Conservation (phyloP, 92 coral and sea anemone genomes). For the Pocillopora meandrina region DNA sequence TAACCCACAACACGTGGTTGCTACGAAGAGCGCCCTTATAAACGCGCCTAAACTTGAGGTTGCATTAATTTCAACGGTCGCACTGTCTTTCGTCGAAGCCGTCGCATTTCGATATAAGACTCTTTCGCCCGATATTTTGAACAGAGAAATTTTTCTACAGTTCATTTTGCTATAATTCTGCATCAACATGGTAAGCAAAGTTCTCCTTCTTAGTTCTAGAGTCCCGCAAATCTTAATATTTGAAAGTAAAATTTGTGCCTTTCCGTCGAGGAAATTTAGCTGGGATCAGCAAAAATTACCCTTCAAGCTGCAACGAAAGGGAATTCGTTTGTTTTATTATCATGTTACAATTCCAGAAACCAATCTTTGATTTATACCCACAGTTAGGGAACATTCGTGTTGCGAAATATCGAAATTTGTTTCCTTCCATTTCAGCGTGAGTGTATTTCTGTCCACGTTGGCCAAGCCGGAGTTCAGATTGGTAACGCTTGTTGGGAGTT, state of each 20-base stretch:
- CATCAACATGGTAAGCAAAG: slow-evolving; percentile 13
- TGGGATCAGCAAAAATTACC: too few relatives aligned
- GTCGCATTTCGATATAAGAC: slow-evolving; percentile 1
- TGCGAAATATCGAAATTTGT: not conserved
- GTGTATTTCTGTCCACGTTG: slow-evolving; percentile 91
- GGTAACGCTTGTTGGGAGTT: slow-evolving; percentile 98
- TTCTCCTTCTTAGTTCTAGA: not conserved
- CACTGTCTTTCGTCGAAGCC: slow-evolving; percentile 9
- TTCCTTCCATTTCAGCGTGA: slow-evolving; percentile 65
- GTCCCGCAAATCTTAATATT: not conserved
- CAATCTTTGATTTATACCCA: not conserved
- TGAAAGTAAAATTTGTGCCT: not conserved
- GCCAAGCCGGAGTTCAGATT: slow-evolving; percentile 95
- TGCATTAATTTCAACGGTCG: not conserved
- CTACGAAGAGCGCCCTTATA: not conserved
- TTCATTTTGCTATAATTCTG: not conserved
- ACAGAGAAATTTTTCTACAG: not conserved
- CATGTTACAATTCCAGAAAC: too few relatives aligned
- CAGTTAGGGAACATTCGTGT: not conserved
- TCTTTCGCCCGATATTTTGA: not conserved
- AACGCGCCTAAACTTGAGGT: not conserved
- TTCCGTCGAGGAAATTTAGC: not conserved
- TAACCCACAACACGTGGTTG: slow-evolving; percentile 2
- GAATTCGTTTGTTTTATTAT: too few relatives aligned
- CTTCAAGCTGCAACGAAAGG: too few relatives aligned